A percentile compares a stretch with the other conserved stretches of the same genome.
Conservation (phyloP, 2,797 vertebrate species). For the Tangara arthus region DNA sequence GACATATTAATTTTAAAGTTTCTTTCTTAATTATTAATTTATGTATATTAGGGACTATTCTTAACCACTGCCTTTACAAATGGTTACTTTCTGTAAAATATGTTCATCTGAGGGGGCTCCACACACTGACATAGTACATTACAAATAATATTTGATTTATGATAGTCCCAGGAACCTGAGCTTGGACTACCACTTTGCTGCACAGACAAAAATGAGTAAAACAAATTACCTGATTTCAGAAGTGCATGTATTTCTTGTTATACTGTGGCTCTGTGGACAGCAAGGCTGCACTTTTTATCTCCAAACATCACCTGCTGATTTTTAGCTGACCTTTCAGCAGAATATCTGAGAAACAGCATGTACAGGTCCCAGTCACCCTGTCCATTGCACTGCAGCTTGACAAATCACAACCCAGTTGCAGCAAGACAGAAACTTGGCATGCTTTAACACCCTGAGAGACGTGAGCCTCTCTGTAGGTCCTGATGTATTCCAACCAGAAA, state of each 20-base stretch:
- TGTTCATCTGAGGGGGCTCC: not conserved
- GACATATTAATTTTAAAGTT: not conserved
- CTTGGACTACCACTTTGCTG: not conserved
- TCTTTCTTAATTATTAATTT: not conserved
- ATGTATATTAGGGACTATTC: not conserved
- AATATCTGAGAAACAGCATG: not conserved
- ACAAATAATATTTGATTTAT: not conserved
- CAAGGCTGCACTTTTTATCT: not conserved
- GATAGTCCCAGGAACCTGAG: not conserved
- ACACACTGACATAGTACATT: not conserved
- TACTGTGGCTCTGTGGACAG: not conserved
- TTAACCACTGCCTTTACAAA: not conserved
- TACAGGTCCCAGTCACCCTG: not conserved
- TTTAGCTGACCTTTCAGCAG: not conserved
- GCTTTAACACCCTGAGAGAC: not conserved
- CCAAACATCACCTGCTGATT: not conserved
- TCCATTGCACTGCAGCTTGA: not conserved
- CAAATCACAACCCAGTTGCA: not conserved
- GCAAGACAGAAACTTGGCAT: not conserved
- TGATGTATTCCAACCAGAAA: not conserved
- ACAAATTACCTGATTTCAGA: not conserved
- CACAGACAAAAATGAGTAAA: not conserved
- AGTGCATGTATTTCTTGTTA: not conserved
- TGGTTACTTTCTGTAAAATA: not conserved
- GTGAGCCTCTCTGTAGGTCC: accelerated